A percentile compares a stretch with the other conserved stretches of the same genome.
These are phyloP conservation scores for Cheilosia pagana DNA, from an alignment of 2,888 invertebrate species.

Conservation along the genomic window DNA sequence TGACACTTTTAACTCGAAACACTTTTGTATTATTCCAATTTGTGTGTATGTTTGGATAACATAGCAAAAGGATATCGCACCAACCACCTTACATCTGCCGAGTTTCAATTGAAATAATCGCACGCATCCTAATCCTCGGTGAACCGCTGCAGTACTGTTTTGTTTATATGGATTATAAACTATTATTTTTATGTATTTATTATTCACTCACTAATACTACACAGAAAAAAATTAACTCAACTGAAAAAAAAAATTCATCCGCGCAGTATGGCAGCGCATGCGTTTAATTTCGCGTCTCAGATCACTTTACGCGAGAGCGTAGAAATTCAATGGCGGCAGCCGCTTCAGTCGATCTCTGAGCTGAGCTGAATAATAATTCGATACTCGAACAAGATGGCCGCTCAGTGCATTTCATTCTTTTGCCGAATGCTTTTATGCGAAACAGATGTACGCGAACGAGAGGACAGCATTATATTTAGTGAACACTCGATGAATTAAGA, in stretches of 20 bases:
- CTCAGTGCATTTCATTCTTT: conserved; percentile 32
- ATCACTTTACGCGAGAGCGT: conserved; percentile 78
- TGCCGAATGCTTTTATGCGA: conserved; percentile 4
- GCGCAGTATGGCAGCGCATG: conserved; percentile 78
- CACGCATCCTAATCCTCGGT: conserved; percentile 63
- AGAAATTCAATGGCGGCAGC: conserved; percentile 70
- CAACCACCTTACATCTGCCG: conserved; percentile 57
- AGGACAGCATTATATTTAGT: background rate
- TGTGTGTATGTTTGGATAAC: conserved; percentile 21
- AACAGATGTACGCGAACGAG: conserved; percentile 19
- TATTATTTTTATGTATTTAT: conserved; percentile 26
- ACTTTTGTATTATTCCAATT: conserved; percentile 64
- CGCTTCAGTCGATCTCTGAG: conserved; percentile 63
- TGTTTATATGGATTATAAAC: conserved; percentile 63
- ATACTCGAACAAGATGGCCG: conserved; percentile 71
- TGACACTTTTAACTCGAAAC: conserved; percentile 22
- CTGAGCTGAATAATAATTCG: conserved; percentile 40
- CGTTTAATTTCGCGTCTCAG: conserved; percentile 81
- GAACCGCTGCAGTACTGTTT: conserved; percentile 62
- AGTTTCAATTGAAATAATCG: conserved; percentile 18
- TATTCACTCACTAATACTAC: conserved; percentile 58
- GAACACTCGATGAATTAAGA: too few species aligned
- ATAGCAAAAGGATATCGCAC: conserved; percentile 49
- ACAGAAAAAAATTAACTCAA: conserved; percentile 74
- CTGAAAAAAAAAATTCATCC: conserved; percentile 77